A percentile compares a stretch with the other conserved stretches of the same genome.
phyloP scores from a whole-genome alignment of 2,113 vertebrate species.

The Onychorhynchus coronatus region DNA sequence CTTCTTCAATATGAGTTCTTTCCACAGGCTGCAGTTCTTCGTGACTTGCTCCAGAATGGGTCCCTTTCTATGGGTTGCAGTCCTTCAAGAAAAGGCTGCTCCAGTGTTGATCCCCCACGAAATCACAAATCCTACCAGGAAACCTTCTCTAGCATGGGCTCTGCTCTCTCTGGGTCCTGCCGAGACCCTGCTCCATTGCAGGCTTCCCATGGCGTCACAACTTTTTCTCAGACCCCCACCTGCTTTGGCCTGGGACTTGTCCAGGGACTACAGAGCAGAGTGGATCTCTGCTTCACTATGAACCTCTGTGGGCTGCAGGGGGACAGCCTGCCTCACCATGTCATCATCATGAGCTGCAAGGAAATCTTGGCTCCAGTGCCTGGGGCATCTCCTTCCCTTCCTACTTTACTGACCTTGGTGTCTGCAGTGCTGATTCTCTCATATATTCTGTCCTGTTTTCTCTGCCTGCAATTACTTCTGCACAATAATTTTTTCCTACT shows the following conservation, averaged over 20 bases:
- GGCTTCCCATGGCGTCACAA: neutral
- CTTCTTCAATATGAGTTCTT: neutral
- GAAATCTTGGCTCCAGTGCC: too few species aligned
- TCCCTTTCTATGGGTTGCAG: neutral
- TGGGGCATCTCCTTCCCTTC: neutral
- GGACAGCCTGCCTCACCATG: neutral
- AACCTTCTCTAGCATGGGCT: neutral
- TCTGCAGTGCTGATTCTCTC: neutral
- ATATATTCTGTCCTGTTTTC: neutral
- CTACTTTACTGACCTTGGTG: neutral
- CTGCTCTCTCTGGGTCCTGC: neutral
- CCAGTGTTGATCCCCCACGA: neutral
- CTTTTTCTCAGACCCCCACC: neutral
- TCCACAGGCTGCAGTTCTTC: neutral
- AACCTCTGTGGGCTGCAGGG: neutral
- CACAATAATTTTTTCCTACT: neutral
- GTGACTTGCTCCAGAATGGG: rapidly evolving
- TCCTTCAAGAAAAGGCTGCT: neutral
- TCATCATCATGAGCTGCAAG: neutral
- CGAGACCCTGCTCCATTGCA: neutral
- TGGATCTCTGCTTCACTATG: neutral
- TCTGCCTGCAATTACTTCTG: neutral
- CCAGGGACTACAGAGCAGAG: neutral
- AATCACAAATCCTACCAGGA: neutral
- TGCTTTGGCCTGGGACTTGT: neutral